Conservation (phyloP, 1,140 invertebrate species). For the Megalopta genalis region DNA sequence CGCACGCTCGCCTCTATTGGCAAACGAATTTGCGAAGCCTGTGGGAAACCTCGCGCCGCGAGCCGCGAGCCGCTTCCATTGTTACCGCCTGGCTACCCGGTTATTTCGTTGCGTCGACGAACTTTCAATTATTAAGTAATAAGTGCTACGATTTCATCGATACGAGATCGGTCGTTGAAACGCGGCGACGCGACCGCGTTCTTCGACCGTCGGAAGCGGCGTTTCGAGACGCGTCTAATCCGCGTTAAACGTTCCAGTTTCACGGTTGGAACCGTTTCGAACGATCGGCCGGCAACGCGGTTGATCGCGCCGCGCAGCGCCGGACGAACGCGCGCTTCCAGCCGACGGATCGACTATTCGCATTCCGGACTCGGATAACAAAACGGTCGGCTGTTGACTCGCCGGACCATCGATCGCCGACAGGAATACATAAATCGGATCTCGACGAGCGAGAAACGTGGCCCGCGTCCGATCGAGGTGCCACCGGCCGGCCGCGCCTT, state of each 20-base stretch:
- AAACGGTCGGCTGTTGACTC: slow-evolving; percentile 61
- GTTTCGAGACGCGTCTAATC: background rate
- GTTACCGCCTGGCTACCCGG: background rate
- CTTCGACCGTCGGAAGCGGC: background rate
- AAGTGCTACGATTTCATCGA: too few species aligned
- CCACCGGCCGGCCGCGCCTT: slow-evolving; percentile 56
- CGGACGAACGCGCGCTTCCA: slow-evolving; percentile 34
- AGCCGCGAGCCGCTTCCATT: background rate
- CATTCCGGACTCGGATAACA: slow-evolving; percentile 61
- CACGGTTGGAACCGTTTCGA: background rate
- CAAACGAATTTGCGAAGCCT: background rate
- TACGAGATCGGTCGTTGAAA: background rate
- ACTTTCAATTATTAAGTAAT: slow-evolving; percentile 4
- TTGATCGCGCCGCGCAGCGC: slow-evolving; percentile 12
- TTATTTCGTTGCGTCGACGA: slow-evolving; percentile 1
- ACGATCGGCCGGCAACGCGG: slow-evolving; percentile 8
- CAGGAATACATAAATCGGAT: slow-evolving; percentile 64
- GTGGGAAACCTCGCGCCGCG: background rate
- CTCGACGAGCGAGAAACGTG: slow-evolving; percentile 44
- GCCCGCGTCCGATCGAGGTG: slow-evolving; percentile 25
- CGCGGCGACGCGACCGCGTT: background rate
- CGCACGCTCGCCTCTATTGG: background rate
- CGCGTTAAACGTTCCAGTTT: slow-evolving; percentile 3
- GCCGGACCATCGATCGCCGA: slow-evolving; percentile 60
- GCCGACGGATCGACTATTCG: slow-evolving; percentile 52